phyloP scores from a whole-genome alignment of 1,140 invertebrate species.

The Nautilus pompilius region DNA sequence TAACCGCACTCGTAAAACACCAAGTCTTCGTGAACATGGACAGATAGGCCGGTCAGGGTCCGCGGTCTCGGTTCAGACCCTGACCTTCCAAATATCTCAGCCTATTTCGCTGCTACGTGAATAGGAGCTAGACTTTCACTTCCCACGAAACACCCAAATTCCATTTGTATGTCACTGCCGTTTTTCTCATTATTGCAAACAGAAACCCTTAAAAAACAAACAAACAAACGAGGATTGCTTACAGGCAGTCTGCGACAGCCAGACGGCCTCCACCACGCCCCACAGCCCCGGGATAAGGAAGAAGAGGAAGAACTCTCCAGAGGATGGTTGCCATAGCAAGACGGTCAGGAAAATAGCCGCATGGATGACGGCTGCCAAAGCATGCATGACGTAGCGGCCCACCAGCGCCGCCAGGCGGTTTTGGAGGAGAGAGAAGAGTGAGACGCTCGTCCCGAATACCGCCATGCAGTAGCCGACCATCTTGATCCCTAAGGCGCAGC shows the following conservation, averaged over 20 bases:
- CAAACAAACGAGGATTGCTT: too few species aligned
- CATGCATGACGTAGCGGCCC: conserved; percentile 78
- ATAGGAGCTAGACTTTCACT: too few species aligned
- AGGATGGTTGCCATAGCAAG: conserved; percentile 74
- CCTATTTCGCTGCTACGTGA: too few species aligned
- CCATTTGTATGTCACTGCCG: too few species aligned
- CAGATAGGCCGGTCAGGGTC: too few species aligned
- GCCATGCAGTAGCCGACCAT: conserved; percentile 94
- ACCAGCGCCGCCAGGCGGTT: conserved; percentile 88
- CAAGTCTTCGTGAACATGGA: too few species aligned
- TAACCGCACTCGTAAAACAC: too few species aligned
- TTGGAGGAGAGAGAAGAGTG: conserved; percentile 83
- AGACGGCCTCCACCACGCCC: conserved; percentile 92
- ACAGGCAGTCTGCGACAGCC: conserved; percentile 96
- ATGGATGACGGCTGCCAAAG: conserved; percentile 54
- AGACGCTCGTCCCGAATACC: conserved; percentile 87
- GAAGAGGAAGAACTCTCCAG: conserved; percentile 73
- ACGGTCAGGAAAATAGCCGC: conserved; percentile 23
- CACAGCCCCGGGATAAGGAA: conserved; percentile 86
- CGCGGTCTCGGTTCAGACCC: too few species aligned
- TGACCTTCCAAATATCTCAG: too few species aligned
- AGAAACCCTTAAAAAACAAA: too few species aligned
- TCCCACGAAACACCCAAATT: too few species aligned
- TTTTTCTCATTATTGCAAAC: too few species aligned
- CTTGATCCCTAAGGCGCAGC: conserved; percentile 84